Conservation (phyloP, 2,797 vertebrate genomes). For the Falco berigora region DNA sequence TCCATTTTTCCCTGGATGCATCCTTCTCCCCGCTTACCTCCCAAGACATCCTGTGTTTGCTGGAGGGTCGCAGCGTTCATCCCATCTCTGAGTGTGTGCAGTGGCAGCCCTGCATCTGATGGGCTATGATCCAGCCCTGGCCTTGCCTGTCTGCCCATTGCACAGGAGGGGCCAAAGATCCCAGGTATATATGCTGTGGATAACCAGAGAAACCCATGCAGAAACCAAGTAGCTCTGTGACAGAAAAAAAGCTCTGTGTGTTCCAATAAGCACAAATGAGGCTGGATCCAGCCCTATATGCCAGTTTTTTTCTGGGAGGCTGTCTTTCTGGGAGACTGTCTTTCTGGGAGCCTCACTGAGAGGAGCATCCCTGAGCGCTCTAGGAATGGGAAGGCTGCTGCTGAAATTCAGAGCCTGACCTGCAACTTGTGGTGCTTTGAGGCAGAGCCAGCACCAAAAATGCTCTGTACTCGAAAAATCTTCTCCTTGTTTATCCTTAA, state of each 20-base stretch:
- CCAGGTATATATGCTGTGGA: background rate
- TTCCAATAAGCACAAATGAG: background rate
- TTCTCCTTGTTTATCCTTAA: background rate
- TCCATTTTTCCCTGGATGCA: background rate
- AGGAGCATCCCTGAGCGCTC: background rate
- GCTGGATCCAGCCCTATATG: background rate
- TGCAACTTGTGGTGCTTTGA: accelerated
- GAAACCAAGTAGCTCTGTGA: background rate
- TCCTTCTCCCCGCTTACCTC: background rate
- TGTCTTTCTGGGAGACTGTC: background rate
- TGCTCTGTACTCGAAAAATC: background rate
- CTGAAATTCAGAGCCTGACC: background rate
- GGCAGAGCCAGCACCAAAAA: background rate
- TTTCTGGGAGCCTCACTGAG: background rate
- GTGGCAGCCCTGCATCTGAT: background rate
- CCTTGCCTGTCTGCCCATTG: background rate
- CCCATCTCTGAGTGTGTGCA: accelerated
- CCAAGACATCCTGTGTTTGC: background rate
- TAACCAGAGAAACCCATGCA: background rate
- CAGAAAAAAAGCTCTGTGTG: background rate
- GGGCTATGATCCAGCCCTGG: background rate
- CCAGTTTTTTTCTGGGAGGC: background rate
- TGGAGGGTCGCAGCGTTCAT: accelerated
- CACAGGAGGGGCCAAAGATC: background rate
- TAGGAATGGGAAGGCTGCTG: background rate